Percentiles rank a stretch among this genome's conserved stretches.
Evolutionary conservation across 2,797 vertebrate genomes (phyloP).

Genomic region (Natrix natrix): DNA sequence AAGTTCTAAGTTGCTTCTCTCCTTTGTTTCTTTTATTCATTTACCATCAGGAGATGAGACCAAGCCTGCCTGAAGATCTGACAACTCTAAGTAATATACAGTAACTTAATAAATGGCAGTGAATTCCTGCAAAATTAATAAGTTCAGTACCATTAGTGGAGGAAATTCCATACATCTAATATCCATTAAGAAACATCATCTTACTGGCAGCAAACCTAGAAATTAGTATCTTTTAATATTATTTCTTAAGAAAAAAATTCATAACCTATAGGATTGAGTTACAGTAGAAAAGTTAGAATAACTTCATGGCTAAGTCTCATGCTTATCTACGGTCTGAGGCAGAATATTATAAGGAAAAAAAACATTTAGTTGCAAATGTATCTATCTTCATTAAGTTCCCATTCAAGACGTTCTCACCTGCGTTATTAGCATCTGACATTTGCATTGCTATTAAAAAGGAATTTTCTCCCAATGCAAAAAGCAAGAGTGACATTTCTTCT

Average conservation of each 20-base stretch:
- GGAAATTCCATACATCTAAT: slow-evolving; percentile 14
- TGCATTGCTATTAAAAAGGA: too few relatives aligned
- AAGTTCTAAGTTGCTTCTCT: too few relatives aligned
- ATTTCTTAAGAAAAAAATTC: neutral
- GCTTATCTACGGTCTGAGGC: neutral
- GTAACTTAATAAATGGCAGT: neutral
- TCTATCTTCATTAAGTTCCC: neutral
- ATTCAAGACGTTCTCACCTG: neutral
- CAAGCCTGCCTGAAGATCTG: slow-evolving; percentile 22
- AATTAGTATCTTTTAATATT: neutral
- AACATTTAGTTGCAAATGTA: neutral
- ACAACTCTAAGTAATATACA: neutral
- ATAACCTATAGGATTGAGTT: neutral
- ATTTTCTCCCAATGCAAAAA: neutral
- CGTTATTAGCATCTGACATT: neutral
- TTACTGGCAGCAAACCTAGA: slow-evolving; percentile 1
- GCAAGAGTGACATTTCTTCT: neutral
- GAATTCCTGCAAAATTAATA: slow-evolving; percentile 10
- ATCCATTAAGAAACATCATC: slow-evolving; percentile 2
- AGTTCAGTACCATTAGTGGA: neutral
- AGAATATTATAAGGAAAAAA: neutral
- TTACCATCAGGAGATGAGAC: slow-evolving; percentile 11
- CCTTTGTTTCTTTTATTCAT: slow-evolving; percentile 8
- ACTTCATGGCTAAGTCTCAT: neutral
- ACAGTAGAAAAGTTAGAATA: neutral